Evolutionary conservation across 2,888 invertebrate species (phyloP).

Genomic region (Cheilosia vulpina): DNA sequence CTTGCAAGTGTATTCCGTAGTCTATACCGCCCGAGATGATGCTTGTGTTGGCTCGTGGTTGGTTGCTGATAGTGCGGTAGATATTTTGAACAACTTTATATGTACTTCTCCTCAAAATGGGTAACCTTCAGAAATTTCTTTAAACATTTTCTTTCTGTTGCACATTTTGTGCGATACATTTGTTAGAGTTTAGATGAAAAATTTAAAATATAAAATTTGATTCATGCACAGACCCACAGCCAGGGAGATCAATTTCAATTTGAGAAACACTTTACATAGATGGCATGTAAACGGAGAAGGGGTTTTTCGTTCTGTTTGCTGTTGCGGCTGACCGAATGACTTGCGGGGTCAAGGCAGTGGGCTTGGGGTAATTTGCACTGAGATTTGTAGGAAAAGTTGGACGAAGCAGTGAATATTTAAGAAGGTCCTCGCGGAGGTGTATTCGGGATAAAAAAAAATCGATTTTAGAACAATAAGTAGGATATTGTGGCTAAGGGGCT

Average conservation of each 20-base stretch:
- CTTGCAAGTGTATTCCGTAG: constrained; percentile 19
- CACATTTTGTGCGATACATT: constrained; percentile 4
- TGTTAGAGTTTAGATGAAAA: constrained; percentile 3
- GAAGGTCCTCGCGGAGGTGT: too few relatives aligned
- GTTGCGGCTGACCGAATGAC: background rate
- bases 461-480: too few relatives aligned
- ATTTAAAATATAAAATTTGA: constrained; percentile 1
- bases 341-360: background rate
- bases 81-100: constrained; percentile 27
- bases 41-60: constrained; percentile 4
- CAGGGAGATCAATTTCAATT: constrained; percentile 12
- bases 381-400: too few relatives aligned
- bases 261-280: background rate
- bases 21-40: background rate
- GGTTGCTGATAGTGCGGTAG: constrained; percentile 19
- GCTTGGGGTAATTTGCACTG: background rate
- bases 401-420: too few relatives aligned
- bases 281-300: background rate
- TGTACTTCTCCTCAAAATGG: constrained; percentile 9
- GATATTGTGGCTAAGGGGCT: too few relatives aligned
- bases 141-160: constrained; percentile 11
- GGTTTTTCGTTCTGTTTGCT: background rate
- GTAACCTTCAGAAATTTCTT: constrained; percentile 14
- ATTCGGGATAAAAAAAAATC: too few relatives aligned
- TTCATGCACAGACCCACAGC: constrained; percentile 3